phyloP scores from a whole-genome alignment of 2,797 vertebrate species.

The Cynopterus sphinx region DNA sequence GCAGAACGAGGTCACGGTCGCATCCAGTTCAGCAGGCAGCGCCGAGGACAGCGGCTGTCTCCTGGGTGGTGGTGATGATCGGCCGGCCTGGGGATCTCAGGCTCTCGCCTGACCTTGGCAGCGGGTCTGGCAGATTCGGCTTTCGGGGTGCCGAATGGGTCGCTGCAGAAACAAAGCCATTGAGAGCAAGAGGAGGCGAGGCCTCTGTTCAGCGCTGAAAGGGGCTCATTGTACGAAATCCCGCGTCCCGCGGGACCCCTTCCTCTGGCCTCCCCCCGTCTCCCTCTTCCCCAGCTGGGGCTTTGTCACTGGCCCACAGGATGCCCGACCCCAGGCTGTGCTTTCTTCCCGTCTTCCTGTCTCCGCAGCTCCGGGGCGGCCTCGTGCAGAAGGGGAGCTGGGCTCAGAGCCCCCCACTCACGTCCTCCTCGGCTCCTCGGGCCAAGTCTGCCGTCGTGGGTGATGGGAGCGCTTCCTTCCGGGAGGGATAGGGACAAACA shows the following conservation, averaged over 20 bases:
- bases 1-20: slow-evolving; percentile 22
- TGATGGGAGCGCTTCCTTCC: slow-evolving; percentile 70
- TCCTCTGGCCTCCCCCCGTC: slow-evolving; percentile 8
- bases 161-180: slow-evolving; percentile 58
- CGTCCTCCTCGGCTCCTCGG: background rate
- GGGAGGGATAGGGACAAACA: background rate
- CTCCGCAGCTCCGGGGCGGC: background rate
- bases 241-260: background rate
- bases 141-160: slow-evolving; percentile 56
- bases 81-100: slow-evolving; percentile 42
- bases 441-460: slow-evolving; percentile 57
- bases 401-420: background rate
- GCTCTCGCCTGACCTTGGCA: slow-evolving; percentile 62
- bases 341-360: slow-evolving; percentile 68
- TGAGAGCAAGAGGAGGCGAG: slow-evolving; percentile 27
- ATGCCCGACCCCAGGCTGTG: background rate
- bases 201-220: slow-evolving; percentile 54
- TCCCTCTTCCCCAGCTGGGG: slow-evolving; percentile 60
- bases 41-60: background rate
- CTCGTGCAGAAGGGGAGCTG: background rate
- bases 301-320: slow-evolving; percentile 32
- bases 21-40: background rate
- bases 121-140: slow-evolving; percentile 30
- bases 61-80: background rate
- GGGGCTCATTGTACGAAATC: slow-evolving; percentile 50